These are phyloP conservation scores for Parnassius smintheus DNA, from an alignment of 2,888 invertebrate species.

Conservation along the genomic window DNA sequence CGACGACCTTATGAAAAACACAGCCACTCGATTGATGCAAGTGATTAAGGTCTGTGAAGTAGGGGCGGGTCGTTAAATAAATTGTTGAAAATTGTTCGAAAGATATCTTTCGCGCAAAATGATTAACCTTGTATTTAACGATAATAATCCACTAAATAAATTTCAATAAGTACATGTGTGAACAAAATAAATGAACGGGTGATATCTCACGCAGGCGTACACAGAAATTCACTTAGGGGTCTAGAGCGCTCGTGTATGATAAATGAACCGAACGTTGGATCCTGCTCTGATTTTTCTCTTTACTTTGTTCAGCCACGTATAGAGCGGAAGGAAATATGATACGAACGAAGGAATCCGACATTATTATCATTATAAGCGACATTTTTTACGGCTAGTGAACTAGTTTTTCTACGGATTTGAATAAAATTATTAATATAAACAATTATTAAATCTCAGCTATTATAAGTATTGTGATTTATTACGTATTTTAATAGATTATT, in stretches of 20 bases:
- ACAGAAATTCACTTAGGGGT: slow-evolving; percentile 71
- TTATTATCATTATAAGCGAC: slow-evolving; percentile 41
- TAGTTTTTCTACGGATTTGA: no score
- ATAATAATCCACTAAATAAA: not conserved
- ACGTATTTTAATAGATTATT: no score
- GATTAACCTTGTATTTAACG: not conserved
- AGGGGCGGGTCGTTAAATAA: no score
- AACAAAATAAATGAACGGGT: slow-evolving; percentile 58
- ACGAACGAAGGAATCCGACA: slow-evolving; percentile 64
- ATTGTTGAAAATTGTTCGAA: no score
- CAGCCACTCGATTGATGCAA: no score
- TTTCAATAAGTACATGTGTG: slow-evolving; percentile 48
- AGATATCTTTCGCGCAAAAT: no score
- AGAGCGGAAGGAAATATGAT: slow-evolving; percentile 56
- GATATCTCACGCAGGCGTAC: slow-evolving; percentile 50
- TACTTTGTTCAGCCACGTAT: slow-evolving; percentile 37
- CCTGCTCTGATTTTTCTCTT: slow-evolving; percentile 59
- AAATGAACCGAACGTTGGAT: slow-evolving; percentile 57
- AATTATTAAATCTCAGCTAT: not conserved
- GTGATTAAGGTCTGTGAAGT: no score
- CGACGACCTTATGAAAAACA: no score
- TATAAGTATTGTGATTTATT: no score
- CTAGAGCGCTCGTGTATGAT: slow-evolving; percentile 64
- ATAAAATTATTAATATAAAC: not conserved
- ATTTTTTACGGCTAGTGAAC: not conserved